phyloP scores from a whole-genome alignment of 2,797 vertebrate species.

The Synaphobranchus kaupii region DNA sequence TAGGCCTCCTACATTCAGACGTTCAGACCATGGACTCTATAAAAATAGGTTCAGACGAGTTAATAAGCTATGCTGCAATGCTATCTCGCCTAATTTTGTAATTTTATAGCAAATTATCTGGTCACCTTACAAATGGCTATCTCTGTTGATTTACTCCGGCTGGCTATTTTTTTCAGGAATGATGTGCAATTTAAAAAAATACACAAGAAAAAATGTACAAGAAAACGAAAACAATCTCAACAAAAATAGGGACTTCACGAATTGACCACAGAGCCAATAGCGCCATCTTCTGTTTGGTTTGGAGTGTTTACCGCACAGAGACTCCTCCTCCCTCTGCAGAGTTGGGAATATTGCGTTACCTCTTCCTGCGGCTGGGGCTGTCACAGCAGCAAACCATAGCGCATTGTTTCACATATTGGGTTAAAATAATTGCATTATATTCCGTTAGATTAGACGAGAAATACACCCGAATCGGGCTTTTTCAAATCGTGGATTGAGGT shows the following conservation, averaged over 20 bases:
- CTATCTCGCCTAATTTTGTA: neutral
- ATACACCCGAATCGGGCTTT: neutral
- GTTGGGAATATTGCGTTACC: constrained; percentile 11
- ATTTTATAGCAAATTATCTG: neutral
- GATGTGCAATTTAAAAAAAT: neutral
- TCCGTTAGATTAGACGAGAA: neutral
- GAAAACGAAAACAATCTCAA: neutral
- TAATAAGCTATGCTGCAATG: neutral
- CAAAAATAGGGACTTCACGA: neutral
- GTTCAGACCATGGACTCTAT: too few relatives aligned
- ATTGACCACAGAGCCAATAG: neutral
- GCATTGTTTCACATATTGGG: constrained; percentile 24
- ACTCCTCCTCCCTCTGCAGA: constrained; percentile 29
- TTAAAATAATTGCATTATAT: neutral
- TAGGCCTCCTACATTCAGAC: too few relatives aligned
- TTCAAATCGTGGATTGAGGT: constrained; percentile 5
- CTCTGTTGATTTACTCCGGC: too few relatives aligned
- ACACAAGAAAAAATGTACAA: neutral
- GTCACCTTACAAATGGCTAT: too few relatives aligned
- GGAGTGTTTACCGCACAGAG: neutral
- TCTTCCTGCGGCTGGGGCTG: constrained; percentile 19
- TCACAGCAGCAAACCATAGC: neutral
- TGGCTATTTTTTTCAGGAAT: too few relatives aligned
- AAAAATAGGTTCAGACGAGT: too few relatives aligned
- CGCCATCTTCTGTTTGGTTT: neutral